phyloP scores from a whole-genome alignment of 2,797 vertebrate genomes.

The Pelodytes ibericus region DNA sequence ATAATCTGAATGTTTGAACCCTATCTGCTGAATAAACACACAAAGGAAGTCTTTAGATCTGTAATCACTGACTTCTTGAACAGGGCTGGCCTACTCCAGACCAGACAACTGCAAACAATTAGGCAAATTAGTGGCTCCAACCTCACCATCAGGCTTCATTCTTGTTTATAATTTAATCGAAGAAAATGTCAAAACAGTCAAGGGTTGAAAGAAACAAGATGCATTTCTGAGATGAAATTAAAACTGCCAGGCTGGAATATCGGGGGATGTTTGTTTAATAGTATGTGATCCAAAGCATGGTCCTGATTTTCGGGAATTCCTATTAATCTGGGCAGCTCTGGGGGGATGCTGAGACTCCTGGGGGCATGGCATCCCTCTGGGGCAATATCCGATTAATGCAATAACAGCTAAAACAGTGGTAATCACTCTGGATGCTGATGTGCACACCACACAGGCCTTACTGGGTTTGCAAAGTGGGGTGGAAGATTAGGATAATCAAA shows the following conservation, averaged over 20 bases:
- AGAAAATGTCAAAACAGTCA: conserved; percentile 99
- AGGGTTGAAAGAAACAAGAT: conserved; percentile 99
- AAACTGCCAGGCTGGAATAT: conserved; percentile 99
- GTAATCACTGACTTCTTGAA: conserved; percentile 87
- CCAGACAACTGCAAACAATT: conserved; percentile 99
- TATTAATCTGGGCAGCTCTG: conserved; percentile 77
- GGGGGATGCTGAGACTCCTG: conserved; percentile 69
- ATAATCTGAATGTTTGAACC: conserved; percentile 95
- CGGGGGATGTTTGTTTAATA: conserved; percentile 99
- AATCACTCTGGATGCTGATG: conserved; percentile 46
- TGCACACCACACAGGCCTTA: conserved; percentile 29
- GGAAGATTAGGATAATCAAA: conserved; percentile 15
- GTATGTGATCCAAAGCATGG: conserved; percentile 90
- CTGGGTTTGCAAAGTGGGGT: conserved; percentile 19
- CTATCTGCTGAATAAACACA: conserved; percentile 93
- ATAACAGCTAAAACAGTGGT: conserved; percentile 55
- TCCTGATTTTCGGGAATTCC: conserved; percentile 85
- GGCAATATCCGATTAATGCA: conserved; percentile 64
- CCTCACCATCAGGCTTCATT: conserved; percentile 99
- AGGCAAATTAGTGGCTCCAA: conserved; percentile 99
- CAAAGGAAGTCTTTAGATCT: conserved; percentile 93
- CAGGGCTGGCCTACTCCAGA: conserved; percentile 87
- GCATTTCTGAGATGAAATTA: conserved; percentile 99
- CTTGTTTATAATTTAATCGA: conserved; percentile 99
- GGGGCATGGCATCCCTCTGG: conserved; percentile 70